Evolutionary conservation across 92 coral and sea anemone species (phyloP).

Genomic region (Phenganax subtilis): DNA sequence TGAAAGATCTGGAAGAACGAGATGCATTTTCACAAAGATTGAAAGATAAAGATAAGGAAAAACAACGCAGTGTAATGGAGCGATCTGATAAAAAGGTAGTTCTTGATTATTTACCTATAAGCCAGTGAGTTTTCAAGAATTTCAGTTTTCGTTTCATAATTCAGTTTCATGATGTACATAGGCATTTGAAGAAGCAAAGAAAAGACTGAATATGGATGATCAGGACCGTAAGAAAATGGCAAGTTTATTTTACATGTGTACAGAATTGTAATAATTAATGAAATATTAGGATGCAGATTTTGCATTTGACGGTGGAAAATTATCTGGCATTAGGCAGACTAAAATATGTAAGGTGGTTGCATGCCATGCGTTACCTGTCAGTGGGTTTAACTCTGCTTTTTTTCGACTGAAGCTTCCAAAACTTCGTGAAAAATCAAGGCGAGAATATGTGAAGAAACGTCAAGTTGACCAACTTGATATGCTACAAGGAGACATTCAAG

Average conservation of each 20-base stretch:
- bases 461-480: slow-evolving; percentile 84
- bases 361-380: background rate
- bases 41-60: slow-evolving; percentile 74
- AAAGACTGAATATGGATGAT: slow-evolving; percentile 86
- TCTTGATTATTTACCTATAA: background rate
- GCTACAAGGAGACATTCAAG: slow-evolving; percentile 81
- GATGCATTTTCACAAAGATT: slow-evolving; percentile 93
- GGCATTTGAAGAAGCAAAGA: slow-evolving; percentile 97
- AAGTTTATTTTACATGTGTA: background rate
- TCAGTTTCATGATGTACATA: background rate
- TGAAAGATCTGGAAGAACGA: slow-evolving; percentile 74
- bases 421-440: slow-evolving; percentile 79
- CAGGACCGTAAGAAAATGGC: slow-evolving; percentile 94
- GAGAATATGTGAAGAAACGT: slow-evolving; percentile 90
- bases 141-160: background rate
- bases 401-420: slow-evolving; percentile 63
- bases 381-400: background rate
- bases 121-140: background rate
- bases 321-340: background rate
- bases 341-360: background rate
- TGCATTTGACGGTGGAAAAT: background rate
- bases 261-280: too few relatives aligned
- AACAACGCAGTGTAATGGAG: slow-evolving; percentile 78
- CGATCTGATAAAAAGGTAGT: slow-evolving; percentile 85
- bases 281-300: background rate